These are phyloP conservation scores for Agrilus biguttatus DNA, from an alignment of 2,888 invertebrate genomes.

Conservation along the genomic window DNA sequence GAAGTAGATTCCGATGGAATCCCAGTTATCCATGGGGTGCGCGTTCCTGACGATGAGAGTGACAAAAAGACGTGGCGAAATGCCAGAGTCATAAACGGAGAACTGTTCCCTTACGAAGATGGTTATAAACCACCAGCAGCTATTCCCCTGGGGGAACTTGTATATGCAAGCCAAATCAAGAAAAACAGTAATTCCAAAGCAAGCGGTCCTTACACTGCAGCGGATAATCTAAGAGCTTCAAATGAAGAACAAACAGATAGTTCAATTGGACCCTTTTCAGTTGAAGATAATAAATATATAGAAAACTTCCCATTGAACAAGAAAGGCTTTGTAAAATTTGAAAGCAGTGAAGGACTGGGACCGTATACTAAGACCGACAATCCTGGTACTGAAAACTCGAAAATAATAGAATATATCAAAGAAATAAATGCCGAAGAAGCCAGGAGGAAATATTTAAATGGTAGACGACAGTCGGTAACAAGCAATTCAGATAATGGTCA, in stretches of 20 bases:
- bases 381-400: slow-evolving; percentile 39
- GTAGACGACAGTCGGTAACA: slow-evolving; percentile 28
- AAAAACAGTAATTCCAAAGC: slow-evolving; percentile 9
- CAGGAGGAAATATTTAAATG: slow-evolving; percentile 44
- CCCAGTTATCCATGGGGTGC: slow-evolving; percentile 66
- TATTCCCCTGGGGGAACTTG: slow-evolving; percentile 41
- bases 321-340: slow-evolving; percentile 15
- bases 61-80: slow-evolving; percentile 74
- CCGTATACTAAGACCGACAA: slow-evolving; percentile 51
- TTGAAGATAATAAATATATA: slow-evolving; percentile 36
- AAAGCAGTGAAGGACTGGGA: slow-evolving; percentile 35
- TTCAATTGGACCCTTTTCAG: slow-evolving; percentile 41
- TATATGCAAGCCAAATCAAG: slow-evolving; percentile 28
- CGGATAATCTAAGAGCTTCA: slow-evolving; percentile 39
- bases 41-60: slow-evolving; percentile 72
- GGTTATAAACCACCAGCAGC: slow-evolving; percentile 51
- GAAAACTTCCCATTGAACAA: slow-evolving; percentile 12
- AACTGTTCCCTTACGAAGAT: slow-evolving; percentile 60
- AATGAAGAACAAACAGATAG: slow-evolving; percentile 21
- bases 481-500: slow-evolving; percentile 32
- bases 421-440: slow-evolving; percentile 51
- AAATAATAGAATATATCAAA: slow-evolving; percentile 50
- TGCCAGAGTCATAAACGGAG: slow-evolving; percentile 74
- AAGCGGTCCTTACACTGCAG: slow-evolving; percentile 46
- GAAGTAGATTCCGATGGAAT: slow-evolving; percentile 56